Base-by-base conservation (phyloP, 1,140 invertebrate species). In the Drosophila ogumai region DNA sequence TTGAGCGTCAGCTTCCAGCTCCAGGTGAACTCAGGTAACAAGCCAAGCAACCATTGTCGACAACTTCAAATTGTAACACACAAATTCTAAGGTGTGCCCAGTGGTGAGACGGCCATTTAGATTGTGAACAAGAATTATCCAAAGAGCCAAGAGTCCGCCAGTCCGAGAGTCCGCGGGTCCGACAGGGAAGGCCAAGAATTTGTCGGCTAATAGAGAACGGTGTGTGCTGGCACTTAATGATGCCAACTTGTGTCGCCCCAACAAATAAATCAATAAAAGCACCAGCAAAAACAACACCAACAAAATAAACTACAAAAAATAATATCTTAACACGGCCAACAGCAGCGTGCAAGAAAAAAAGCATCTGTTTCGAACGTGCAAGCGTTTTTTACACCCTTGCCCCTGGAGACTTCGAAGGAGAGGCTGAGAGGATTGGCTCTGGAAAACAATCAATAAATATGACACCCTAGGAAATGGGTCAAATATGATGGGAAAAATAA, bases 1-100 rank as follows among this genome's bases (percentile, higher is more conserved):
- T 12, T 17, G n/a, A 31, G 49, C 49, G 10, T 32, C 32, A 36
- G 52, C 52, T 38, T 38, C 52, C 54, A 58, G 40, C 80, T 44
- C 36, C 60, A 49, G 47, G 60, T 69, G 12, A 59, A 67, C 55
- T 54, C 46, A 60, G 58, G 15, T 63, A 79, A 49, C 60, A 65
- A 63, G 82, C 68, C 64, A 10, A 22, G 79, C 85, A 50, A 17
- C 49, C 84, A 88, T 90, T 88, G 84, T 88, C 84, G 86, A 90
- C 85, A 90, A 90, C 86, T 85, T 90, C 71, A 90, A 90, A 90
- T 90, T 90, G 85, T 90, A 90, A 90, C 85, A 90, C 84, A 88
- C 84, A 84, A 88, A 90, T 90, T 90, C 85, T 90, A 90, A 88
- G 85, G 85, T 90, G 85, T 90, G 85, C 73, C 85, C 67, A 6